phyloP scores from a whole-genome alignment of 2,113 vertebrate species.

The Trichechus manatus region DNA sequence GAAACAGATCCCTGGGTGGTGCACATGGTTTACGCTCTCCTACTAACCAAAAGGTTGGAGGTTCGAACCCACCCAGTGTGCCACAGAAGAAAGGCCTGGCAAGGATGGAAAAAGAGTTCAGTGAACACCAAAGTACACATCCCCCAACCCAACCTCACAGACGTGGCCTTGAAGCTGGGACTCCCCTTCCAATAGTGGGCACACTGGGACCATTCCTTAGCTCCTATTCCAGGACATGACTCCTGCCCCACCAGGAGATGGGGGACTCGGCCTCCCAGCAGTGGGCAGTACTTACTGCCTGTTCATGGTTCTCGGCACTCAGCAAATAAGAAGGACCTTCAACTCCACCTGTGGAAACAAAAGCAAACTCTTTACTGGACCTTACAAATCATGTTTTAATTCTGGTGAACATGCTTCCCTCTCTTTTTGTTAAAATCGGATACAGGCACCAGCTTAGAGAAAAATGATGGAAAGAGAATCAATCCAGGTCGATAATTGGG shows the following conservation, averaged over 20 bases:
- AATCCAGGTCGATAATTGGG: conserved; percentile 60
- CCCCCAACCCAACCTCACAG: not conserved
- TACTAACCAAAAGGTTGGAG: too few relatives aligned
- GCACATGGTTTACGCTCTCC: too few relatives aligned
- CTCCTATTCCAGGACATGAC: rapidly evolving
- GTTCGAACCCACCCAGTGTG: too few relatives aligned
- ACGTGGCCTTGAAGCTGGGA: rapidly evolving
- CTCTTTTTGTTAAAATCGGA: conserved; percentile 12
- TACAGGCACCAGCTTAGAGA: conserved; percentile 38
- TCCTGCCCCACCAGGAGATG: not conserved
- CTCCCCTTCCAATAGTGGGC: rapidly evolving
- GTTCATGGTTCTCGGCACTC: conserved; percentile 57
- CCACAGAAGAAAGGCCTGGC: too few relatives aligned
- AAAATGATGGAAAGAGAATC: not conserved
- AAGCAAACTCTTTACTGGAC: not conserved
- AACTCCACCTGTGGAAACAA: conserved; percentile 77
- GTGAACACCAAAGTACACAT: rapidly evolving
- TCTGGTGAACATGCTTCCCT: not conserved
- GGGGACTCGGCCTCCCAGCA: rapidly evolving
- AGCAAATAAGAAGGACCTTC: conserved; percentile 59
- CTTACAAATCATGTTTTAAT: not conserved
- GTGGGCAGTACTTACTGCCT: conserved; percentile 63
- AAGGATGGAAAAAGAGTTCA: not conserved
- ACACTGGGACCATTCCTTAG: rapidly evolving
- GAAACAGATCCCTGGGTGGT: not conserved